Conservation (phyloP, 2,113 vertebrate genomes). For the Abramis brama region DNA sequence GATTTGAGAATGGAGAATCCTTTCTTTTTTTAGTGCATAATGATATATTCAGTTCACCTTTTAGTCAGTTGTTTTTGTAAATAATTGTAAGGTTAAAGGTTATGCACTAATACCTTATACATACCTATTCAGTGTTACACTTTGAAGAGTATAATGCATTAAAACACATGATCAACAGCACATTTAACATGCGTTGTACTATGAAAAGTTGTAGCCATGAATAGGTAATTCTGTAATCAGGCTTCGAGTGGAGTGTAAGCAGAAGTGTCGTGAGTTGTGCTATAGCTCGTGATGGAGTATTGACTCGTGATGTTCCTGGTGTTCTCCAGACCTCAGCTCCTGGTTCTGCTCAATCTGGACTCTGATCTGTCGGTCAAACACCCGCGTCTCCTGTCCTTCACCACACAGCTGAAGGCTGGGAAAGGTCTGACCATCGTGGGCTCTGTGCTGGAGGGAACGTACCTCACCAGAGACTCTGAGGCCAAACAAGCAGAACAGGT, state of each 20-base stretch:
- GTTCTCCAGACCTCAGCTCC: slow-evolving; percentile 84
- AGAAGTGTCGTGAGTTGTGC: too few species aligned
- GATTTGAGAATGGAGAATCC: not conserved
- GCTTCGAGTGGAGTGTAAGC: too few species aligned
- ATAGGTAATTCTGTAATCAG: not conserved
- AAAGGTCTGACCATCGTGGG: slow-evolving; percentile 95
- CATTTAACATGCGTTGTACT: not conserved
- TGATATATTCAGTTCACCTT: not conserved
- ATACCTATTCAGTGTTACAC: not conserved
- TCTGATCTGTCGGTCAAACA: slow-evolving; percentile 85
- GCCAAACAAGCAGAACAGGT: slow-evolving; percentile 90
- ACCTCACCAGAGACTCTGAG: slow-evolving; percentile 85
- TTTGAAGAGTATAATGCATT: not conserved
- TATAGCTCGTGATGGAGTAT: too few species aligned
- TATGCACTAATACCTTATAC: not conserved
- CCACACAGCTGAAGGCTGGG: slow-evolving; percentile 92
- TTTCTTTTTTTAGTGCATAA: not conserved
- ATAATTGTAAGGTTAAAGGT: not conserved
- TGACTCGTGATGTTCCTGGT: not conserved
- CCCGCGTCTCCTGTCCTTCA: slow-evolving; percentile 89
- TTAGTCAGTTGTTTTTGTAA: not conserved
- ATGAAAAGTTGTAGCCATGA: not conserved
- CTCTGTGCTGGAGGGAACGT: slow-evolving; percentile 89
- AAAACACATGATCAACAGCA: not conserved
- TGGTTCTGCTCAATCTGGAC: slow-evolving; percentile 91